These are phyloP conservation scores for Coranthus polyacanthus DNA, from an alignment of 2,797 vertebrate genomes.

Conservation along the genomic window DNA sequence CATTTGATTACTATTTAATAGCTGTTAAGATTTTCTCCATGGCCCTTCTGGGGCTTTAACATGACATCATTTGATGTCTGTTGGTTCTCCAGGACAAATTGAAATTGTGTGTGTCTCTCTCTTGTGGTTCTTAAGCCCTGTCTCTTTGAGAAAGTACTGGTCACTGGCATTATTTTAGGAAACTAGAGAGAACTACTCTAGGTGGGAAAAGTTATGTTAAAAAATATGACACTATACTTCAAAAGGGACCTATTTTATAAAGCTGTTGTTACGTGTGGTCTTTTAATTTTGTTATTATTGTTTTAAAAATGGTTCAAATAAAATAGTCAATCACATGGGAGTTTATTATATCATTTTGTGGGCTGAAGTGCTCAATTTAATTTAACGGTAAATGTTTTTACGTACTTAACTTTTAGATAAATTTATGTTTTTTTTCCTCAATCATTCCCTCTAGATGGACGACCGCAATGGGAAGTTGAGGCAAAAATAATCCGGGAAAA, in stretches of 20 bases:
- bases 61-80: slow-evolving; percentile 62
- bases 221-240: slow-evolving; percentile 28
- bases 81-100: slow-evolving; percentile 48
- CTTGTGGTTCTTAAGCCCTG: slow-evolving; percentile 38
- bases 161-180: slow-evolving; percentile 50
- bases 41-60: slow-evolving; percentile 52
- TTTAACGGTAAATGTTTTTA: no score
- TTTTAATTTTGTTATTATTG: no score
- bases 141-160: slow-evolving; percentile 44
- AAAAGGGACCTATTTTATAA: slow-evolving; percentile 16
- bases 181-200: slow-evolving; percentile 30
- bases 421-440: not conserved
- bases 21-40: slow-evolving; percentile 61
- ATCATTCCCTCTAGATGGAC: slow-evolving; percentile 88
- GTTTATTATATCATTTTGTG: no score
- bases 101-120: slow-evolving; percentile 60
- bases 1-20: slow-evolving; percentile 73
- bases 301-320: no score
- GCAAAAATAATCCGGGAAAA: slow-evolving; percentile 96
- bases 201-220: slow-evolving; percentile 17
- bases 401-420: no score
- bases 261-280: slow-evolving; percentile 18
- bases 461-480: slow-evolving; percentile 98
- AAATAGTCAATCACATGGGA: no score
- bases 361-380: no score